These are phyloP conservation scores for Ictalurus furcatus DNA, from an alignment of 2,113 vertebrate species.

Conservation along the genomic window DNA sequence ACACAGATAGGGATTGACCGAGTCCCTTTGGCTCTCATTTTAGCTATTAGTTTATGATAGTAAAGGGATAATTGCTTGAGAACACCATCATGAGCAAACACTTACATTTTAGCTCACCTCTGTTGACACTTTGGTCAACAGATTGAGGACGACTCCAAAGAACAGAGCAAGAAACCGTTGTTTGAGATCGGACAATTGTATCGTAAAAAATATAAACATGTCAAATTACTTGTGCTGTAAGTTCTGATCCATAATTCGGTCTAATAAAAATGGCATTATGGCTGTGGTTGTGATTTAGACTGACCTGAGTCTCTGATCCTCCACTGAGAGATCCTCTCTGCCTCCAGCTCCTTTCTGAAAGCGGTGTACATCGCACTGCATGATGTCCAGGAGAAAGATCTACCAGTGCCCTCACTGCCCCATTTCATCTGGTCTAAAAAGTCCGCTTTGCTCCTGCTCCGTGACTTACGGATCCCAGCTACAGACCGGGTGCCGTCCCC, in stretches of 20 bases:
- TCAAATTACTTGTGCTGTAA: not conserved
- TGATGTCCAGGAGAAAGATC: constrained; percentile 56
- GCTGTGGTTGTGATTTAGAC: not conserved
- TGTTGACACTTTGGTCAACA: not conserved
- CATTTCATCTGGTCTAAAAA: constrained; percentile 28
- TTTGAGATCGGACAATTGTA: not conserved
- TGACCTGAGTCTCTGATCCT: constrained; percentile 67
- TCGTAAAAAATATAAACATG: not conserved
- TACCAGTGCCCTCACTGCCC: constrained; percentile 54
- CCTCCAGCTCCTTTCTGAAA: constrained; percentile 36
- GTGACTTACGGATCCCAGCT: not conserved
- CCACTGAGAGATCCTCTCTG: constrained; percentile 26
- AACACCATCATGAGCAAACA: not conserved
- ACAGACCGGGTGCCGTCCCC: constrained; percentile 78
- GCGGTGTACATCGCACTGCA: constrained; percentile 46
- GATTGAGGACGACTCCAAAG: not conserved
- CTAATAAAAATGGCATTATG: not conserved
- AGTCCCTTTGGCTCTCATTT: not conserved
- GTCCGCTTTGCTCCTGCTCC: constrained; percentile 14
- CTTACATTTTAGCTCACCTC: not conserved
- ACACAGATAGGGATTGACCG: constrained; percentile 4
- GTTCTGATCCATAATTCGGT: not conserved
- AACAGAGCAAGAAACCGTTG: not conserved
- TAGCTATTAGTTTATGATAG: not conserved
- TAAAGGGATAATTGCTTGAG: not conserved